phyloP scores from a whole-genome alignment of 1,140 invertebrate species.

The Chrysoperla carnea region DNA sequence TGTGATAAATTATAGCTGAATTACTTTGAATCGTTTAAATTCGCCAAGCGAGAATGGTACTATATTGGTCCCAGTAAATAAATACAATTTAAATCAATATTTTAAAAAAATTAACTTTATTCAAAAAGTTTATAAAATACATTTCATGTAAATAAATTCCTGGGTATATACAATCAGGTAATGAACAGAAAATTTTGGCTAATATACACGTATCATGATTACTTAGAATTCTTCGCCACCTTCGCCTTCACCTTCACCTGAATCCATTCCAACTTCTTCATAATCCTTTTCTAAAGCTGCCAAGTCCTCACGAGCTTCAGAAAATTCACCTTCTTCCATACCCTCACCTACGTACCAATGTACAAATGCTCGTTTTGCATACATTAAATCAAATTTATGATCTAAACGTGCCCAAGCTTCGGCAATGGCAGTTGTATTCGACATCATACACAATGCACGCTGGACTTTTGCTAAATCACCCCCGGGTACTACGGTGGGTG shows the following conservation, averaged over 20 bases:
- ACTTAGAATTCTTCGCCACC: slow-evolving; percentile 52
- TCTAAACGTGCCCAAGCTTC: slow-evolving; percentile 65
- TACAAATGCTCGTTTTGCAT: slow-evolving; percentile 68
- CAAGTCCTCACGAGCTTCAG: slow-evolving; percentile 59
- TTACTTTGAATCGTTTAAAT: no score
- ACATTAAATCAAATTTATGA: slow-evolving; percentile 72
- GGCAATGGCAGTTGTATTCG: slow-evolving; percentile 71
- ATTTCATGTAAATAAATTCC: no score
- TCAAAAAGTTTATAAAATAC: no score
- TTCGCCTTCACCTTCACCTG: slow-evolving; percentile 44
- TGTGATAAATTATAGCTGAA: no score
- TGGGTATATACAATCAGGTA: no score
- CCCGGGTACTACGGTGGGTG: slow-evolving; percentile 60
- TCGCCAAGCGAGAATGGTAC: no score
- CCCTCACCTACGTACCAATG: slow-evolving; percentile 78
- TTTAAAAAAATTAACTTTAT: no score
- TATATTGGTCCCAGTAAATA: no score
- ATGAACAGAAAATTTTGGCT: no score
- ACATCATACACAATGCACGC: slow-evolving; percentile 69
- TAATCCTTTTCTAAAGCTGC: not conserved
- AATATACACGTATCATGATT: no score
- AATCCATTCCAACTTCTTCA: slow-evolving; percentile 29
- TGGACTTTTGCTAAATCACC: slow-evolving; percentile 69
- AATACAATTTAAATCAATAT: no score
- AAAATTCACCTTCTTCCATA: slow-evolving; percentile 76